Conservation (phyloP, 1,140 invertebrate genomes). For the Drosophila bocki region DNA sequence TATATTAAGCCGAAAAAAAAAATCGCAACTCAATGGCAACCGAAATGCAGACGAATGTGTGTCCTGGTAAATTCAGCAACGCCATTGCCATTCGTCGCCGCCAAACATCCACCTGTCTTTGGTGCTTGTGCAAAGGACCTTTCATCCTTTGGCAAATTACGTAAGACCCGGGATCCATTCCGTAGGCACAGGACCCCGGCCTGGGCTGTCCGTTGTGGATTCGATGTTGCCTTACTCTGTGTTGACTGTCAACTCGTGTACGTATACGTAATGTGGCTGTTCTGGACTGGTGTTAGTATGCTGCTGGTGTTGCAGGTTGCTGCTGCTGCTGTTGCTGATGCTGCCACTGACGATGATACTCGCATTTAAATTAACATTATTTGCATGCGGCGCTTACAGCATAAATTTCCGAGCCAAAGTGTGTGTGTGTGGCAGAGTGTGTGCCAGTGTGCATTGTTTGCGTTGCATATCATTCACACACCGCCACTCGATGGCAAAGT, state of each 20-base stretch:
- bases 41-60: constrained; percentile 1
- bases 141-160: constrained; percentile 19
- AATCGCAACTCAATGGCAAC: background rate
- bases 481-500: constrained; percentile 54
- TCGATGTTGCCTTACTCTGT: constrained; percentile 16
- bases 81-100: too few relatives aligned
- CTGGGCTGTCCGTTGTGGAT: constrained; percentile 1
- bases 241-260: constrained; percentile 41
- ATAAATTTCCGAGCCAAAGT: constrained; percentile 65
- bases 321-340: constrained; percentile 36
- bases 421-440: background rate
- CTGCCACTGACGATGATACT: constrained; percentile 72
- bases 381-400: constrained; percentile 79
- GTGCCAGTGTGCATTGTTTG: constrained; percentile 38
- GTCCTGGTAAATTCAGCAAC: constrained; percentile 7
- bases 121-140: constrained; percentile 24
- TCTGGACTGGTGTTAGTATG: constrained; percentile 33
- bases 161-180: constrained; percentile 16
- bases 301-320: constrained; percentile 52
- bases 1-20: background rate
- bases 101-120: constrained; percentile 20
- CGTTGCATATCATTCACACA: constrained; percentile 61
- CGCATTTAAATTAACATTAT: constrained; percentile 83
- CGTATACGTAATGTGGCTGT: constrained; percentile 13
- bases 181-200: constrained; percentile 12